These are phyloP conservation scores for Carpatolechia fugitivella DNA, from an alignment of 2,888 invertebrate genomes.

Conservation along the genomic window DNA sequence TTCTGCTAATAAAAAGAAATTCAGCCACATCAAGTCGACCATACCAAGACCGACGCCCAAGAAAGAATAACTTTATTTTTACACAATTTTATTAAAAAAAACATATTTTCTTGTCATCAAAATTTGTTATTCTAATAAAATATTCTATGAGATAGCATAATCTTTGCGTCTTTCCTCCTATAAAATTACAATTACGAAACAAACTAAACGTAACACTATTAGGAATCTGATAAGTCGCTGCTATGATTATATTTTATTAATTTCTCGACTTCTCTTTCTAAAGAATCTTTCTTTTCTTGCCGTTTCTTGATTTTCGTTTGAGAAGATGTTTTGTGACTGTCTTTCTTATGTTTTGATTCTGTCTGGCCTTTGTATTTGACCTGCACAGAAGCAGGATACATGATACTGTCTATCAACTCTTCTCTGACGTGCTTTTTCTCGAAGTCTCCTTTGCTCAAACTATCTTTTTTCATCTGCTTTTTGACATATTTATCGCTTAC, in stretches of 20 bases:
- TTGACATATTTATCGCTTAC: conserved; percentile 33
- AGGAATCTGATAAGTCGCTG: conserved; percentile 42
- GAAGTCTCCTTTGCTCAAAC: conserved; percentile 38
- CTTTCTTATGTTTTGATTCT: conserved; percentile 33
- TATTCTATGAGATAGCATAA: conserved; percentile 8
- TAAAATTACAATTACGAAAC: conserved; percentile 6
- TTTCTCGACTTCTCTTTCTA: conserved; percentile 63
- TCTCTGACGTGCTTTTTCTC: conserved; percentile 39
- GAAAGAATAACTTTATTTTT: conserved; percentile 13
- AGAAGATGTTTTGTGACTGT: conserved; percentile 29
- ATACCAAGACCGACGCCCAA: conserved; percentile 51
- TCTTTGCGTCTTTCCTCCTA: conserved; percentile 7
- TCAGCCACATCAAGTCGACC: conserved; percentile 65
- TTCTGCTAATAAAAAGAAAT: conserved; percentile 56
- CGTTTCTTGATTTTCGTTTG: conserved; percentile 46
- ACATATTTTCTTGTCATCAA: conserved; percentile 1
- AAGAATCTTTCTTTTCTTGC: conserved; percentile 37
- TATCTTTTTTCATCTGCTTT: conserved; percentile 32
- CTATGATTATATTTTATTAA: conserved; percentile 40
- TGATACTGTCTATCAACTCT: conserved; percentile 47
- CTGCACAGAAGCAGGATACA: conserved; percentile 40
- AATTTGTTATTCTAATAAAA: conserved; percentile 13
- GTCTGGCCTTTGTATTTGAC: conserved; percentile 33
- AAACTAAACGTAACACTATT: conserved; percentile 15
- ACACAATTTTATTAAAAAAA: conserved; percentile 7